These are phyloP conservation scores for Drosophila fuyamai DNA, from an alignment of 1,140 invertebrate genomes.

Conservation along the genomic window DNA sequence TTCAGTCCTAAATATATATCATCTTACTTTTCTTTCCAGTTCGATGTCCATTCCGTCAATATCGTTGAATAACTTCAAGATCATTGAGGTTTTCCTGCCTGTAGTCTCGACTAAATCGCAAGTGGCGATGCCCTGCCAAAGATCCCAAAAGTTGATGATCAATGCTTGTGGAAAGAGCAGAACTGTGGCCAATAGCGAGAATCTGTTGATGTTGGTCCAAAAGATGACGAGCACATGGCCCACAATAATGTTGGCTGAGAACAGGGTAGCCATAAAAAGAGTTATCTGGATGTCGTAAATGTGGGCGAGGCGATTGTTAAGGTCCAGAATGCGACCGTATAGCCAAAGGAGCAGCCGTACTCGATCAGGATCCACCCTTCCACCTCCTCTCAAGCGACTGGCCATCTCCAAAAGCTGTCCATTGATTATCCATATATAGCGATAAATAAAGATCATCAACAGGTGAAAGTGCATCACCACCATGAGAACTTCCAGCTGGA, in stretches of 20 bases:
- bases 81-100: conserved; percentile 26
- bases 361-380: background rate
- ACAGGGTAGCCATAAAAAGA: background rate
- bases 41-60: background rate
- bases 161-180: conserved; percentile 19
- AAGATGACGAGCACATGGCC: conserved; percentile 10
- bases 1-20: background rate
- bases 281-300: conserved; percentile 43
- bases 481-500: conserved; percentile 18
- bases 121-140: conserved; percentile 43
- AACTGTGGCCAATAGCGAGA: background rate
- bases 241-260: conserved; percentile 12
- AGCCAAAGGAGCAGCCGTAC: background rate
- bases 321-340: conserved; percentile 31
- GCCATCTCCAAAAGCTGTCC: conserved; percentile 36
- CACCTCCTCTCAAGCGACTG: conserved; percentile 3
- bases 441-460: conserved; percentile 42
- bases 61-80: conserved; percentile 49
- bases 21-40: conserved; percentile 40
- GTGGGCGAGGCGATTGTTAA: conserved; percentile 19
- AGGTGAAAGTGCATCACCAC: conserved; percentile 55
- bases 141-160: conserved; percentile 43
- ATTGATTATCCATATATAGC: conserved; percentile 57
- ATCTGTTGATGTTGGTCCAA: background rate
- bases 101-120: conserved; percentile 42